Base-by-base conservation (phyloP, 92 coral and sea anemone genomes). In the Phenganax subtilis region DNA sequence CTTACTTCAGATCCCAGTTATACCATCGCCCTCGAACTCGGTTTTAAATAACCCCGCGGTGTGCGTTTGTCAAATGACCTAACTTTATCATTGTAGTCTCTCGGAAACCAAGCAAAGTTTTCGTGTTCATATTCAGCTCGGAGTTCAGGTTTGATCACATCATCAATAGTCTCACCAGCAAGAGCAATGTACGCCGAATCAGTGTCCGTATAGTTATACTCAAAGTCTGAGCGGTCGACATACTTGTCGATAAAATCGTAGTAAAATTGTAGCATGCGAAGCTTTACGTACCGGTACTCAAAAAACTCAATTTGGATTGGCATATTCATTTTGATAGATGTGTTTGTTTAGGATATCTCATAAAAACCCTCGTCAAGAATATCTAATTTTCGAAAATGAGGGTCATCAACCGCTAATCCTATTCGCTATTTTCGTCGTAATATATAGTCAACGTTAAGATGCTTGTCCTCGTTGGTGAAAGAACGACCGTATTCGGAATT, bases 21-120 rank as follows among this genome's bases (percentile, higher is more conserved):
- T 68, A 12, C 51, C 73, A 15, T 68, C 25, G 16, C 73, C 73
- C n/a, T 68, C 73, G 30, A 68, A 68, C 54, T 68, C 73, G 54
- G 73, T 29, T 59, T 59, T 59, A 59, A 59, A 59, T 59, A 59
- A 59, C 15, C 65, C 17, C 20, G 0, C 16, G 15, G 65, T 59
- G 73, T 27, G 54, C 73, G 3, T 68, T 15, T 68, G 65, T 59
- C 65, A 25, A 59, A 59, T 14, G 65, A 1, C n/a, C 73, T 15
- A 29, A 68, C 73, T 68, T 68, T 54, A 59, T 59, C 65, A 25
- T 59, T 15, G 73, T 47, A 9, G 20, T 59, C 6, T 59, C 65
- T n/a, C 17, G 16, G 65, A 59, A 59, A 59, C 65, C 65, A 59
- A 59, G 16, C 65, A 59, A 14, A 25, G 0, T 59, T 59, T 59